These are phyloP conservation scores for Seira sanloemensis DNA, from an alignment of 2,888 invertebrate genomes.

Conservation along the genomic window DNA sequence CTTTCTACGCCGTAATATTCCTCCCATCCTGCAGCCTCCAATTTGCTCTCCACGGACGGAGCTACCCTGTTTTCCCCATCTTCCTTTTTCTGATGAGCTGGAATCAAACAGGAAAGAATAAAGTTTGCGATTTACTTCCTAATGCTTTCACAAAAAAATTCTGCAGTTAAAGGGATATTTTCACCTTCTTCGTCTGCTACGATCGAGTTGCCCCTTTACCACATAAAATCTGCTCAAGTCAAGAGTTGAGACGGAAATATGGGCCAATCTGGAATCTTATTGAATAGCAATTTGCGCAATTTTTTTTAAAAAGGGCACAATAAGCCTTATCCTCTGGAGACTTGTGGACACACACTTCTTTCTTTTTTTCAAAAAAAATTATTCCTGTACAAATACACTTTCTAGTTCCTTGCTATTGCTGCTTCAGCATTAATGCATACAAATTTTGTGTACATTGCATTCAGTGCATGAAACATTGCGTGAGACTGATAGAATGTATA, in stretches of 20 bases:
- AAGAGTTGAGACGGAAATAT: background rate
- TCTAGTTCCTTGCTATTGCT: background rate
- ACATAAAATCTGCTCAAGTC: too few relatives aligned
- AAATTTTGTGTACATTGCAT: background rate
- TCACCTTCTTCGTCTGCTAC: background rate
- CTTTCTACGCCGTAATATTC: background rate
- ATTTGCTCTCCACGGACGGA: background rate
- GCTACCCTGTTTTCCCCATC: background rate
- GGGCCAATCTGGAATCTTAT: background rate
- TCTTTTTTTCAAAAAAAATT: background rate
- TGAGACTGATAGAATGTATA: background rate
- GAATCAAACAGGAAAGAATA: background rate
- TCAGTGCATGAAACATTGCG: background rate
- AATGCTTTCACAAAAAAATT: background rate
- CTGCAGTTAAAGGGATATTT: background rate
- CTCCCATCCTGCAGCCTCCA: background rate
- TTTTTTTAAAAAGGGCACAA: too few relatives aligned
- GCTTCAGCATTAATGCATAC: constrained; percentile 10
- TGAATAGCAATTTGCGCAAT: background rate
- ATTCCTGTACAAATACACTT: background rate
- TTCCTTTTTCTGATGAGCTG: too few relatives aligned
- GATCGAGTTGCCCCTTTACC: background rate
- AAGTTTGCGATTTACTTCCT: background rate
- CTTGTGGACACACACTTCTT: background rate
- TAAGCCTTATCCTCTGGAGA: too few relatives aligned